Evolutionary conservation across 1,140 invertebrate species (phyloP).

Genomic region (Meloidogyne chitwoodi): DNA sequence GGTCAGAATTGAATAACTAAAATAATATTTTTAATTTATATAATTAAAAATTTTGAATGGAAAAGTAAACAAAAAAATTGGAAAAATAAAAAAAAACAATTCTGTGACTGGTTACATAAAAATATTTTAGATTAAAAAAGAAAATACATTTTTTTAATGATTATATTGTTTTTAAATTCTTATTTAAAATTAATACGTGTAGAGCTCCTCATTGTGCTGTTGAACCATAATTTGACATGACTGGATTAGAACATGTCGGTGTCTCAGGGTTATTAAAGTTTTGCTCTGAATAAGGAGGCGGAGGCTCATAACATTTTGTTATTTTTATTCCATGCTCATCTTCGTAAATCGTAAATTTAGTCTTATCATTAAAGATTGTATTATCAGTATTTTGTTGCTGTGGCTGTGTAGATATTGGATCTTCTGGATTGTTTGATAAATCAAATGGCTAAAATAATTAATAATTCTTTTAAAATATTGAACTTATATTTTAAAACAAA

Average conservation of each 20-base stretch:
- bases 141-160: too few relatives aligned
- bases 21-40: too few relatives aligned
- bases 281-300: background rate
- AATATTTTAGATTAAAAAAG: too few relatives aligned
- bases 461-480: too few relatives aligned
- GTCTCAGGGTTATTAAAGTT: background rate
- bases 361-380: background rate
- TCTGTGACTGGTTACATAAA: too few relatives aligned
- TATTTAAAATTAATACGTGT: background rate
- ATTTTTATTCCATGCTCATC: background rate
- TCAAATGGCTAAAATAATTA: background rate
- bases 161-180: too few relatives aligned
- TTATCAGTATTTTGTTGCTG: background rate
- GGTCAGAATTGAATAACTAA: too few relatives aligned
- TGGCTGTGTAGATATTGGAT: slow-evolving; percentile 9
- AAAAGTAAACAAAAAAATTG: too few relatives aligned
- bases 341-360: background rate
- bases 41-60: too few relatives aligned
- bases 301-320: background rate
- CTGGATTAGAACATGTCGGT: background rate
- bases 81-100: too few relatives aligned
- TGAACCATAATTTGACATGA: background rate
- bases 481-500: too few relatives aligned
- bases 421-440: background rate
- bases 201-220: background rate